Conservation (phyloP, 2,113 vertebrate species). For the Pedetes capensis region DNA sequence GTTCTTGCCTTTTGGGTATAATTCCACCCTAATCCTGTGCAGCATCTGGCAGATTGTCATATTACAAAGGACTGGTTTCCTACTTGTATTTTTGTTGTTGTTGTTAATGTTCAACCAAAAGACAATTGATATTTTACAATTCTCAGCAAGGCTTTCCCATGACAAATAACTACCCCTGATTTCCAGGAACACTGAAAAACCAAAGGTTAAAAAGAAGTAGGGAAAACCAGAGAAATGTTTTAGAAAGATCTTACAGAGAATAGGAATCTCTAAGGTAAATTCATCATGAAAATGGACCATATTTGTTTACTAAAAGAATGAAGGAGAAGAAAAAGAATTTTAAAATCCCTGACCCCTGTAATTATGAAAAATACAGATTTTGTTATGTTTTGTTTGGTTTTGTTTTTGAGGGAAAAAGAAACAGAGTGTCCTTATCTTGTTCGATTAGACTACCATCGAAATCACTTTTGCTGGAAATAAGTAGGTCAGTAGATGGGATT, state of each 20-base stretch:
- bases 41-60: not conserved
- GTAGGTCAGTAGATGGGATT: not conserved
- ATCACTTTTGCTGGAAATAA: not conserved
- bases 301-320: not conserved
- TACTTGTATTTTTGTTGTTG: not conserved
- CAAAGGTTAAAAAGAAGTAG: slow-evolving; percentile 10
- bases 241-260: not conserved
- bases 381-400: not conserved
- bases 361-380: not conserved
- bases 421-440: not conserved
- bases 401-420: slow-evolving; percentile 24
- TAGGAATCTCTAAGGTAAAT: not conserved
- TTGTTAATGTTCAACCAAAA: slow-evolving; percentile 40
- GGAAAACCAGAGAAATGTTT: not conserved
- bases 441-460: not conserved
- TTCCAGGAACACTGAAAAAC: not conserved
- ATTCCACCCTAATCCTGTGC: not conserved
- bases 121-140: slow-evolving; percentile 11
- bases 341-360: not conserved
- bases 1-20: not conserved
- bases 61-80: not conserved
- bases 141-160: slow-evolving; percentile 11
- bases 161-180: not conserved
- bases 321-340: not conserved
- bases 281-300: not conserved